Evolutionary conservation across 1,140 invertebrate genomes (phyloP).

Genomic region (Macrostomum lignano): DNA sequence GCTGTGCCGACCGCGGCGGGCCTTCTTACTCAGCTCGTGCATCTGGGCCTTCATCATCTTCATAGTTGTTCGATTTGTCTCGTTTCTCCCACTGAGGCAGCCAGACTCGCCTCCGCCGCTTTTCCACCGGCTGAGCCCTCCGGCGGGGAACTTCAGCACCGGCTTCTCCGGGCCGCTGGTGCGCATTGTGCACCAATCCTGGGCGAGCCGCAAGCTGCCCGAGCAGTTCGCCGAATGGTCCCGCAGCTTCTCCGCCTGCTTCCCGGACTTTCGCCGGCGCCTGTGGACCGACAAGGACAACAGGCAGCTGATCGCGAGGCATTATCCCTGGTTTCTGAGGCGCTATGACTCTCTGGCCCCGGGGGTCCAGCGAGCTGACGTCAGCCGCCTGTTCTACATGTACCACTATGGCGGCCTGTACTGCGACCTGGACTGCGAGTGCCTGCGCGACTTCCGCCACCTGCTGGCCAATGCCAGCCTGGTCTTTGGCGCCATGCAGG

Average conservation of each 20-base stretch:
- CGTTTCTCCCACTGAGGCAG: no score
- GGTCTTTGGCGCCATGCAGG: conserved; percentile 1
- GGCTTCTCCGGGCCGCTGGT: no score
- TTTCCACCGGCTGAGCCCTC: no score
- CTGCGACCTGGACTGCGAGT: neutral
- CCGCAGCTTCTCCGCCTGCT: neutral
- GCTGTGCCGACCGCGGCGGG: no score
- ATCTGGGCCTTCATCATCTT: no score
- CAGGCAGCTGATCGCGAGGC: neutral
- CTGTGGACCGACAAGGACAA: conserved; percentile 1
- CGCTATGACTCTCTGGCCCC: neutral
- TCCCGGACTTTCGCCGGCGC: neutral
- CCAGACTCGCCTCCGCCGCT: no score
- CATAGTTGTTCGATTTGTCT: no score
- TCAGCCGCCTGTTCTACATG: neutral
- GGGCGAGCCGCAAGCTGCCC: neutral
- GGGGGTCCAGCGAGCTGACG: neutral
- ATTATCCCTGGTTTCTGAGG: conserved; percentile 1
- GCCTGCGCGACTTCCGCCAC: neutral
- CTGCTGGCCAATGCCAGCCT: neutral
- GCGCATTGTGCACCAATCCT: neutral
- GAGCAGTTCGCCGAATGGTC: neutral
- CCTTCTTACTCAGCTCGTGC: no score
- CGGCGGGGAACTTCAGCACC: no score
- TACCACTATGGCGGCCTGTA: conserved; percentile 1